Evolutionary conservation across 2,888 invertebrate species (phyloP).

Genomic region (Eurytoma adleriae): DNA sequence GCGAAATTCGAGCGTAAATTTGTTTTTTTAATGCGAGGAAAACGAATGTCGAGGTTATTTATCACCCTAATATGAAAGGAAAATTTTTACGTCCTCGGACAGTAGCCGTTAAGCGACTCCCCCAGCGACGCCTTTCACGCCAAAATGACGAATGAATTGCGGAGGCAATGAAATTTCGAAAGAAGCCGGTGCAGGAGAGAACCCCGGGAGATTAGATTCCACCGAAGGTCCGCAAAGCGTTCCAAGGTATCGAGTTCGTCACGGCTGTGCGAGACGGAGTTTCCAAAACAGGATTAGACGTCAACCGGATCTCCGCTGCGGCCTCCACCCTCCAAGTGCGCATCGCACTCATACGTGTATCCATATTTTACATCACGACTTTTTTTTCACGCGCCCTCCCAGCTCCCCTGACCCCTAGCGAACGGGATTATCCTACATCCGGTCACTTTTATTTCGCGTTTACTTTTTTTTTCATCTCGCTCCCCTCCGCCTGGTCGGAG

Average conservation of each 20-base stretch:
- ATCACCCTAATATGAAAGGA: neutral
- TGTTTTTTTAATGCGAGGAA: too few relatives aligned
- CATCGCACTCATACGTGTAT: constrained; percentile 58
- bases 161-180: constrained; percentile 1
- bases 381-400: constrained; percentile 46
- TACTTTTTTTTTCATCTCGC: constrained; percentile 42
- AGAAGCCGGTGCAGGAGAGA: neutral
- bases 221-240: constrained; percentile 64
- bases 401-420: constrained; percentile 44
- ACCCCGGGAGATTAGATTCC: constrained; percentile 34
- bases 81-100: neutral
- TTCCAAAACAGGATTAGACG: constrained; percentile 72
- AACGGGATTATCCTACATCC: constrained; percentile 72
- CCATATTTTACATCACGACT: constrained; percentile 64
- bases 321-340: constrained; percentile 58
- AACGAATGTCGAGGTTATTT: neutral
- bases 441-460: constrained; percentile 69
- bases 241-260: constrained; percentile 70
- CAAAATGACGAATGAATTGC: constrained; percentile 43
- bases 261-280: constrained; percentile 69
- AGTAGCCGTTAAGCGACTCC: neutral
- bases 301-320: constrained; percentile 62
- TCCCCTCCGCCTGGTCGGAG: constrained; percentile 50
- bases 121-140: neutral
- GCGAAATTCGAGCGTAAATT: too few relatives aligned